Percentiles rank a stretch among this genome's conserved stretches.
Conservation (phyloP, 2,113 vertebrate genomes). For the Syrmaticus mikado region DNA sequence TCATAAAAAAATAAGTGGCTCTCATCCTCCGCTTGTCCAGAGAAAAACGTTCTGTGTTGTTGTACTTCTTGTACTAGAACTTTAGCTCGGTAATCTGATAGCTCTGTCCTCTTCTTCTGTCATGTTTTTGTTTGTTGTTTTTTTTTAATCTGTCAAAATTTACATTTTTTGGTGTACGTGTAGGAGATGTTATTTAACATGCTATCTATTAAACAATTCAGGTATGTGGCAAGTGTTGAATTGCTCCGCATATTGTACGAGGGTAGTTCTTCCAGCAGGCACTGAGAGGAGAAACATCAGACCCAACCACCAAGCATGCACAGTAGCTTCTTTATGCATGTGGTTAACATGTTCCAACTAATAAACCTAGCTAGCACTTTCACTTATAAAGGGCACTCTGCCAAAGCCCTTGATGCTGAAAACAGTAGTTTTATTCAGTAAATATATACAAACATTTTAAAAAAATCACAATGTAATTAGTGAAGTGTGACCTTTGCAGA, state of each 20-base stretch:
- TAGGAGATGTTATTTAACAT: neutral
- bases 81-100: neutral
- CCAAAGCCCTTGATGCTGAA: neutral
- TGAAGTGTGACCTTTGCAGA: neutral
- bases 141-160: neutral
- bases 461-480: neutral
- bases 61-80: neutral
- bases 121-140: neutral
- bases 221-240: neutral
- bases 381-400: neutral
- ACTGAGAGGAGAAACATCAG: neutral
- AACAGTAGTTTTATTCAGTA: neutral
- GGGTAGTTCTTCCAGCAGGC: neutral
- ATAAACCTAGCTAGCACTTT: neutral
- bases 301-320: neutral
- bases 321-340: neutral
- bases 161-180: neutral
- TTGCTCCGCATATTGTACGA: neutral
- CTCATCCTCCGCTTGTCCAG: neutral
- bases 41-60: neutral
- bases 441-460: neutral
- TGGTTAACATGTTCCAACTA: neutral
- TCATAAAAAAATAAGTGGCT: neutral
- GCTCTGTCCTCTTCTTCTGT: neutral
- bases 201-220: neutral